Percentiles rank a stretch among this genome's conserved stretches.
Conservation (phyloP, 2,113 vertebrate genomes). For the Pagrus major region DNA sequence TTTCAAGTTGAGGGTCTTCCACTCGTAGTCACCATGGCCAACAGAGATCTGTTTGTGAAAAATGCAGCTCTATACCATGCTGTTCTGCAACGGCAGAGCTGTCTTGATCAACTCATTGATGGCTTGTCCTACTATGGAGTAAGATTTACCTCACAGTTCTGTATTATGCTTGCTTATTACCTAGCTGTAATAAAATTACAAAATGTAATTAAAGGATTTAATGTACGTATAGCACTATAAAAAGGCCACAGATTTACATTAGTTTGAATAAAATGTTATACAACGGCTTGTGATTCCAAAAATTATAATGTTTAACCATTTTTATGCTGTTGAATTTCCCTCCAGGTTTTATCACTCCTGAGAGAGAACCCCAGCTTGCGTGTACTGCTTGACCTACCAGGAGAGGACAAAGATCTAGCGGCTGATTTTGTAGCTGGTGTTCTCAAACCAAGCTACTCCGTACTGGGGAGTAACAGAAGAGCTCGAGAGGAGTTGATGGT, state of each 20-base stretch:
- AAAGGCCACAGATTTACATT: too few species aligned
- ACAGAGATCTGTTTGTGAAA: not conserved
- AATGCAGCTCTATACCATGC: not conserved
- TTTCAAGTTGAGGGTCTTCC: not conserved
- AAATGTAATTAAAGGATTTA: too few species aligned
- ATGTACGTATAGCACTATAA: too few species aligned
- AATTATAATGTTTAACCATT: not conserved
- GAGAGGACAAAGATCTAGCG: not conserved
- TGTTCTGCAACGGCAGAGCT: not conserved
- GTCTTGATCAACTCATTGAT: not conserved
- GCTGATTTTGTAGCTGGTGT: constrained; percentile 9
- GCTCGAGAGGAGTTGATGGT: not conserved
- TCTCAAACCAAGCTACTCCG: constrained; percentile 15
- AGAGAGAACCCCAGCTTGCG: constrained; percentile 19
- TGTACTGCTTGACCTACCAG: constrained; percentile 16
- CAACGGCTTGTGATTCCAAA: too few species aligned
- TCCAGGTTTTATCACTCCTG: constrained; percentile 4
- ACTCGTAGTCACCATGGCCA: not conserved
- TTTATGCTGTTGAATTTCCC: not conserved
- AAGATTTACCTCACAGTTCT: not conserved
- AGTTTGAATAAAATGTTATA: too few species aligned
- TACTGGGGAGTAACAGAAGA: constrained; percentile 5
- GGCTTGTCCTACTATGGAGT: not conserved
- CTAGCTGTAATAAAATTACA: too few species aligned
- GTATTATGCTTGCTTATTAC: not conserved